Base-by-base conservation (phyloP, 2,888 invertebrate genomes). In the Chaetoderma sp. region DNA sequence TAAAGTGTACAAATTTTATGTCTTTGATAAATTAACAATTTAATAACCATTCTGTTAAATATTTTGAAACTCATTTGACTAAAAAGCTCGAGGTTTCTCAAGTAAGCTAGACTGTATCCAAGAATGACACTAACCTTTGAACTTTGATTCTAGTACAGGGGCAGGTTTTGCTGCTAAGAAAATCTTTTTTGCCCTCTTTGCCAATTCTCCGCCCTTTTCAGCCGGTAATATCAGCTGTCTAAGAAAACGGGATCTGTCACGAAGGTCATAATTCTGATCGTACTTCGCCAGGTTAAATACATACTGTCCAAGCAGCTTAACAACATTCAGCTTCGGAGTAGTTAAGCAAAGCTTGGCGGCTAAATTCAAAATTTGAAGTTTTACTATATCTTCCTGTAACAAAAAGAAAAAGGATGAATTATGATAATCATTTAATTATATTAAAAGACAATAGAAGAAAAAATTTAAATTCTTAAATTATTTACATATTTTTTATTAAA, bases 241-340 rank as follows among this genome's bases (percentile, higher is more conserved):
- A 60, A 99, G 89, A 83, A 98, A 92, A 27, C 99, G 89, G 4
- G 96, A 95, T 10, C 97, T 90, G 88, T 99, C 99, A 27, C 99
- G 90, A 60, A 99, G 96, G 88, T 99, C 98, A 84, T 98, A 99
- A 87, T 96, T 96, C 76, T 93, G 93, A 89, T 99, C 99, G 86
- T 98, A 99, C 76, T 96, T 93, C 0, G 98, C 97, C 79, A 99
- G 89, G 76, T 89, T 94, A 81, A 98, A 93, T 45, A 98, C 93
- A 87, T 99, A 98, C 84, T 95, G 94, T 78, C 94, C 94, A 59
- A 98, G 89, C 4, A 94, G 89, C 64, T 92, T 90, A 52, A 28
- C 28, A 16, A 52, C 52, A 0, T 95, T 96, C 87, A 94, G 96
- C 66, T 92, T 91, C 4, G 94, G 92, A 84, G 94, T 94, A 23